Conservation (phyloP, 2,888 invertebrate species). For the Apamea crenata region DNA sequence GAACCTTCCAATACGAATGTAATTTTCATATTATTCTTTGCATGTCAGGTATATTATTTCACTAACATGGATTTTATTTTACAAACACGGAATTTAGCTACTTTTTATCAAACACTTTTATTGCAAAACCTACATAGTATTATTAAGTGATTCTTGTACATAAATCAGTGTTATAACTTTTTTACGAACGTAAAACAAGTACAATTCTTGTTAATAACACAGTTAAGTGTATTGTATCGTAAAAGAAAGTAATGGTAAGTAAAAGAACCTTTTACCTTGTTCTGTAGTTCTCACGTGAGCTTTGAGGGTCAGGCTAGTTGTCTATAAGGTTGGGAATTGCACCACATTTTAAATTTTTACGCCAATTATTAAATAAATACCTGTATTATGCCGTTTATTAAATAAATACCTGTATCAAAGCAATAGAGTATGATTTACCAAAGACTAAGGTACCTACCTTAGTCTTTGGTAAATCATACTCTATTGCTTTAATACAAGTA, state of each 20-base stretch:
- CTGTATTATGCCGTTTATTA: too few species aligned
- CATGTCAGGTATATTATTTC: not conserved
- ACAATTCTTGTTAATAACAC: conserved; percentile 58
- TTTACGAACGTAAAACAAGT: conserved; percentile 53
- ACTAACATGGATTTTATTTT: conserved; percentile 20
- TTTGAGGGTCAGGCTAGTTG: conserved; percentile 65
- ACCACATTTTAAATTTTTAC: conserved; percentile 16
- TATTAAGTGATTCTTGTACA: conserved; percentile 31
- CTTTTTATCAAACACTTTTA: conserved; percentile 37
- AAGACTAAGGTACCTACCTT: too few species aligned
- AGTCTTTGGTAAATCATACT: too few species aligned
- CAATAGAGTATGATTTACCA: not conserved
- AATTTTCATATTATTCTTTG: conserved; percentile 4
- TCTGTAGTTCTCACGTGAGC: conserved; percentile 71
- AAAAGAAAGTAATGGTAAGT: conserved; percentile 71
- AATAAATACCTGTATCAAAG: not conserved
- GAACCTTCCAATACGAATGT: not conserved
- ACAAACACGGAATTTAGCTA: conserved; percentile 17
- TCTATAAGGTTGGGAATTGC: conserved; percentile 61
- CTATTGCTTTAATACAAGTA: not conserved
- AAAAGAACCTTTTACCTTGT: conserved; percentile 75
- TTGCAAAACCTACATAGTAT: conserved; percentile 28
- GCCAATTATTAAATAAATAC: too few species aligned
- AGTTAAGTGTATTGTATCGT: conserved; percentile 65
- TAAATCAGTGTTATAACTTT: conserved; percentile 59